Base-by-base conservation (phyloP, 2,797 vertebrate genomes). In the Thaleichthys pacificus region DNA sequence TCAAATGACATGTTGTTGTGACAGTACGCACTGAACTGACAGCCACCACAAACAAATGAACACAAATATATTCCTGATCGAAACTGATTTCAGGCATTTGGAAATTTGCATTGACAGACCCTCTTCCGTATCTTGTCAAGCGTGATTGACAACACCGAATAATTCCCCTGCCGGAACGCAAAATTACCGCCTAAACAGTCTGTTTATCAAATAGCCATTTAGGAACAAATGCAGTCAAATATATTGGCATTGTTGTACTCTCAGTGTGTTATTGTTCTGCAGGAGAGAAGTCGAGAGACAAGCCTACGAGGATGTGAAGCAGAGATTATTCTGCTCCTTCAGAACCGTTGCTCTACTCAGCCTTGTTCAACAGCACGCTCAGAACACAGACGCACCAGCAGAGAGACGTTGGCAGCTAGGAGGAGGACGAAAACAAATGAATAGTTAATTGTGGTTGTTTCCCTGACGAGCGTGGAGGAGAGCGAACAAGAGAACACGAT, bases 131-230 rank as follows among this genome's bases (percentile, higher is more conserved):
- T 51, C 69, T 58, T 82, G 71, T 75, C 66, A 66, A 64, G 49
- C 3, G 24, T 32, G 66, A 67, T 64, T 61, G 76, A 78, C 73
- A 67, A 58, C 66, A 72, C 19, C 72, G 22, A 70, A 47, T 71
- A 78, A 78, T 75, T 30, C 30, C 24, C 26, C 24, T 22, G 4
- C 3, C 28, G 4, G 51, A 66, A 66, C 60, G 65, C 61, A 24
- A 64, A 51, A 49, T 61, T 54, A 64, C 67, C 63, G 14, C 14
- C 3, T 9, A 49, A 49, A 49, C 47, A 49, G 69, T 69, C 15
- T 22, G 30, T 77, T 77, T 72, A 81, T 86, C 64, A 86, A 78
- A 61, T 35, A 73, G 51, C 72, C 75, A 75, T 65, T 63, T 42
- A 71, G 68, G 68, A 78, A 73, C 30, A 19, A 51, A 28, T 51